Evolutionary conservation across 2,888 invertebrate species (phyloP).

Genomic region (Allophyes oxyacanthae): DNA sequence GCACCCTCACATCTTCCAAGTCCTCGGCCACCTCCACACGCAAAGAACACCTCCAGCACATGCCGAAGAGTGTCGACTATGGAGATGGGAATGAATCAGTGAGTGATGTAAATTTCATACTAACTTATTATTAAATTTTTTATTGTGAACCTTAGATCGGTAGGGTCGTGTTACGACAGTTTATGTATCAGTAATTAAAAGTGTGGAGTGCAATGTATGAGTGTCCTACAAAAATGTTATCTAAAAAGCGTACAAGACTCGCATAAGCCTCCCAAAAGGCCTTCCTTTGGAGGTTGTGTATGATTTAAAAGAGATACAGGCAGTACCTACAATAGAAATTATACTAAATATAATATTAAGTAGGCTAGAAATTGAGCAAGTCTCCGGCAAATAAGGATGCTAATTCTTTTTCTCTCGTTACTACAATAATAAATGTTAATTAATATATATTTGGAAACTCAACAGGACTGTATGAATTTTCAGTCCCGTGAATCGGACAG

Average conservation of each 20-base stretch:
- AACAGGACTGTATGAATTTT: slow-evolving; percentile 58
- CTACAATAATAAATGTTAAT: not conserved
- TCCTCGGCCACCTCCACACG: slow-evolving; percentile 91
- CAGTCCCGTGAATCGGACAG: slow-evolving; percentile 92
- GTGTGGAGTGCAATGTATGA: too few species aligned
- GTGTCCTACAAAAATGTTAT: too few species aligned
- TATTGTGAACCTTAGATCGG: too few species aligned
- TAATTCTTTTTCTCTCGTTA: not conserved
- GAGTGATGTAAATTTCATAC: slow-evolving; percentile 38
- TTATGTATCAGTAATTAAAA: too few species aligned
- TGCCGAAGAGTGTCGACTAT: slow-evolving; percentile 91
- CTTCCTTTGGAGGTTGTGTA: too few species aligned
- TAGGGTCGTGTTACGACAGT: too few species aligned
- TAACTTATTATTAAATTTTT: not conserved
- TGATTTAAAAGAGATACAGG: too few species aligned
- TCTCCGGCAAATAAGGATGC: not conserved
- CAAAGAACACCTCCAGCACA: slow-evolving; percentile 87
- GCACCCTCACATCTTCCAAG: slow-evolving; percentile 91
- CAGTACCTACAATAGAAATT: too few species aligned
- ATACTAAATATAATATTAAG: too few species aligned
- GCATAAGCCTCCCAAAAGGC: too few species aligned
- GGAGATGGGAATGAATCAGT: slow-evolving; percentile 91
- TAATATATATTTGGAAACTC: slow-evolving; percentile 29
- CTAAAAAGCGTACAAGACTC: too few species aligned
- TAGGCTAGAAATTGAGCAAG: too few species aligned